These are phyloP conservation scores for Drosophila fuyamai DNA, from an alignment of 1,140 invertebrate genomes.

Conservation along the genomic window DNA sequence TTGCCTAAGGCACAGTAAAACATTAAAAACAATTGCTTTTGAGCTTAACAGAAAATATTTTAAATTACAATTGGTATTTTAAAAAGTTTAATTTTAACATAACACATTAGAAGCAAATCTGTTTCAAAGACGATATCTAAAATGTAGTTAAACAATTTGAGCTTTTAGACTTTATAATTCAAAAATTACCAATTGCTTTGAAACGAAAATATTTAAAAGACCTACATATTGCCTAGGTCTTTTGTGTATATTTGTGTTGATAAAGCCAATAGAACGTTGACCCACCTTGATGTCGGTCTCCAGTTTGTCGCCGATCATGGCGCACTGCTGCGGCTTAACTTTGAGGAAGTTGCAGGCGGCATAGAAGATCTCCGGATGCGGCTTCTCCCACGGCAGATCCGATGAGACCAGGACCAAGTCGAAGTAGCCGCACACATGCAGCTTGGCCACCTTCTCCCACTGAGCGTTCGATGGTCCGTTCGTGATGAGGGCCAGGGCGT, in stretches of 20 bases:
- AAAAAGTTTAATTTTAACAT: too few relatives aligned
- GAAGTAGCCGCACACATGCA: slow-evolving; percentile 89
- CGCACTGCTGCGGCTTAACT: slow-evolving; percentile 89
- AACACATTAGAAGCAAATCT: too few relatives aligned
- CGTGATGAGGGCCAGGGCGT: slow-evolving; percentile 91
- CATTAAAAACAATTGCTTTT: too few relatives aligned
- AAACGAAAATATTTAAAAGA: too few relatives aligned
- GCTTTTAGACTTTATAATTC: too few relatives aligned
- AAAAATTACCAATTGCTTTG: too few relatives aligned
- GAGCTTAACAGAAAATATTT: too few relatives aligned
- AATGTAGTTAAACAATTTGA: too few relatives aligned
- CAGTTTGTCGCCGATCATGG: slow-evolving; percentile 94
- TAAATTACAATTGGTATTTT: too few relatives aligned
- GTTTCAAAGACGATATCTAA: too few relatives aligned
- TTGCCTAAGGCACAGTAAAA: too few relatives aligned
- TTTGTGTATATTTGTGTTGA: background rate
- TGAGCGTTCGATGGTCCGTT: slow-evolving; percentile 93
- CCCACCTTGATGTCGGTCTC: slow-evolving; percentile 91
- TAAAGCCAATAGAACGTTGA: background rate
- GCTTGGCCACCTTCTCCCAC: slow-evolving; percentile 92
- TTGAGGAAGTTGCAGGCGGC: slow-evolving; percentile 90
- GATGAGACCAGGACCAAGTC: slow-evolving; percentile 92
- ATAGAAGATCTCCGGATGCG: slow-evolving; percentile 91
- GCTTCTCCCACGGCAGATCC: slow-evolving; percentile 93
- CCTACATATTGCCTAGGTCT: too few relatives aligned